Evolutionary conservation across 2,113 vertebrate species (phyloP).

Genomic region (Elephantulus edwardii): DNA sequence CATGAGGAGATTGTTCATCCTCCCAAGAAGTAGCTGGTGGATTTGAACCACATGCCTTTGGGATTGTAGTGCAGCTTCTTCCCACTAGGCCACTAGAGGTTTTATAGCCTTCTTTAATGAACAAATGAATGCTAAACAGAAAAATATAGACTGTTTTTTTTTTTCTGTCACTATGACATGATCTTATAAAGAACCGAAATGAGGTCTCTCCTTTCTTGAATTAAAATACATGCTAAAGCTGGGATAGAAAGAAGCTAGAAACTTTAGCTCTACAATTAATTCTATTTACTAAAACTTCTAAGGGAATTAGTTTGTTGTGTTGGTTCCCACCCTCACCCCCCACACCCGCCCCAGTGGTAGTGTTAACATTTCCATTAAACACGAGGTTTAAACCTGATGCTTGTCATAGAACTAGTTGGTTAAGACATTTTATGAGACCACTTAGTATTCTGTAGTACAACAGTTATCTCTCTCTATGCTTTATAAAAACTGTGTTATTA

Average conservation of each 20-base stretch:
- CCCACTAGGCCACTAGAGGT: too few species aligned
- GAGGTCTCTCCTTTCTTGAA: not conserved
- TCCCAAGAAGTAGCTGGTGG: too few species aligned
- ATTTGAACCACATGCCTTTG: too few species aligned
- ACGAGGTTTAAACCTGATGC: constrained; percentile 18
- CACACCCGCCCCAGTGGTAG: not conserved
- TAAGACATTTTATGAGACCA: not conserved
- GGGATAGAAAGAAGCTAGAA: not conserved
- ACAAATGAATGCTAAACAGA: not conserved
- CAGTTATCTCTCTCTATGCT: not conserved
- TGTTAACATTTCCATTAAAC: not conserved
- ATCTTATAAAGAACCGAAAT: not conserved
- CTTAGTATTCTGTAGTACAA: not conserved
- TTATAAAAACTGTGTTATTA: not conserved
- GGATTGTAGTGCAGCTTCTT: too few species aligned
- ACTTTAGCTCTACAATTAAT: not conserved
- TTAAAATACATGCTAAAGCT: not conserved
- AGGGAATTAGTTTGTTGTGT: not conserved
- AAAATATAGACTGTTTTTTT: not conserved
- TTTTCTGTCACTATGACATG: not conserved
- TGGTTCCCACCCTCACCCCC: too few species aligned
- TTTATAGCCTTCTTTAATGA: constrained; percentile 5
- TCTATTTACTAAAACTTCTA: constrained; percentile 5
- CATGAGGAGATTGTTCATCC: too few species aligned
- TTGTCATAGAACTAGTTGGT: not conserved